A percentile compares a stretch with the other conserved stretches of the same genome.
phyloP scores from a whole-genome alignment of 2,113 vertebrate species.

The Carettochelys insculpta region DNA sequence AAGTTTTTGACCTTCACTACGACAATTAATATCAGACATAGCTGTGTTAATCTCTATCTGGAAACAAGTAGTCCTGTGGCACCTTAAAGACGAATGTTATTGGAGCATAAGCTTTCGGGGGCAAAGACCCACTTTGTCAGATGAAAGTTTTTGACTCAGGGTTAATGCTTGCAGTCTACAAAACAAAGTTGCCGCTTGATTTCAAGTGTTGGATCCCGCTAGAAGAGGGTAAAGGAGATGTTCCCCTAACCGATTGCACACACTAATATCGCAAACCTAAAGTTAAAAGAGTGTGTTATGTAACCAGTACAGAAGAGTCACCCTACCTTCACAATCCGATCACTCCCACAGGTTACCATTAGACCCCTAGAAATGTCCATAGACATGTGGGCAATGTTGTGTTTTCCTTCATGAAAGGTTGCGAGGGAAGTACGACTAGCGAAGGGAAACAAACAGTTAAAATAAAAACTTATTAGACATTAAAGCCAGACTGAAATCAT shows the following conservation, averaged over 20 bases:
- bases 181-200: not conserved
- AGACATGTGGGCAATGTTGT: constrained; percentile 96
- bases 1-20: not conserved
- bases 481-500: not conserved
- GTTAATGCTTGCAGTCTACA: not conserved
- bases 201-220: not conserved
- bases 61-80: too few species aligned
- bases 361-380: constrained; percentile 93
- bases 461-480: not conserved
- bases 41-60: too few species aligned
- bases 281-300: not conserved
- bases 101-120: too few species aligned
- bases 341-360: constrained; percentile 96
- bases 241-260: too few species aligned
- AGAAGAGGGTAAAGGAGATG: not conserved
- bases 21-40: too few species aligned
- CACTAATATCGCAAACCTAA: not conserved
- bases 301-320: not conserved
- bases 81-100: too few species aligned
- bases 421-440: constrained; percentile 90
- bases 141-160: not conserved
- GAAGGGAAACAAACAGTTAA: constrained; percentile 39
- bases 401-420: constrained; percentile 98
- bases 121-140: too few species aligned
- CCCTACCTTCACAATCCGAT: constrained; percentile 93